Evolutionary conservation across 2,113 vertebrate species (phyloP).

Genomic region (Cephalophus harveyi): DNA sequence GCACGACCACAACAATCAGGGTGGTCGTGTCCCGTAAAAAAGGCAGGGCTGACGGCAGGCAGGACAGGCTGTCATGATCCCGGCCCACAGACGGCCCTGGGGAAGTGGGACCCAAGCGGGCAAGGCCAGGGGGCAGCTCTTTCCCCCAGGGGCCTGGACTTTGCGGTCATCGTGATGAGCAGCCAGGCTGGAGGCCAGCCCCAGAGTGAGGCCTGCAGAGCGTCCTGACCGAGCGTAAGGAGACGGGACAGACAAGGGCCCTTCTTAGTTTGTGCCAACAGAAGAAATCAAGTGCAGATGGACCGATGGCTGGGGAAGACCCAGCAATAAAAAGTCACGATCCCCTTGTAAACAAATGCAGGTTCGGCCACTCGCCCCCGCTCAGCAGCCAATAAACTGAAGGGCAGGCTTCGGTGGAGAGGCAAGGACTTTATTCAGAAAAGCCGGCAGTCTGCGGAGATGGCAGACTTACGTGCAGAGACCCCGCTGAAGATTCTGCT

Average conservation of each 20-base stretch:
- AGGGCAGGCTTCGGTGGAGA: not conserved
- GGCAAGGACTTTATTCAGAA: not conserved
- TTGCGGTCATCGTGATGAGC: accelerated
- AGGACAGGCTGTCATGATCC: not conserved
- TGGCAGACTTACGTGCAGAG: not conserved
- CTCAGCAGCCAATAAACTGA: not conserved
- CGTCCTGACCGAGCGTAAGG: not conserved
- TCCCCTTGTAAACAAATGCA: not conserved
- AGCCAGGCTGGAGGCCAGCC: not conserved
- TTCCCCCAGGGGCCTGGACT: not conserved
- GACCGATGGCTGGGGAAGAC: not conserved
- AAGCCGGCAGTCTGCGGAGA: not conserved
- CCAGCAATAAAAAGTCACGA: not conserved
- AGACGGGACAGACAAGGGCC: not conserved
- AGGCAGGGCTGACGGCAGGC: not conserved
- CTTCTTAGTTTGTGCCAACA: not conserved
- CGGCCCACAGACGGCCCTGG: accelerated
- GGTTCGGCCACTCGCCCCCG: accelerated
- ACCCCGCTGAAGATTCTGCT: not conserved
- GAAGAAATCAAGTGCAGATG: not conserved
- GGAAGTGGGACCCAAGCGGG: too few relatives aligned
- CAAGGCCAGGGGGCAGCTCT: accelerated
- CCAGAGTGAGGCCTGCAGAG: too few relatives aligned
- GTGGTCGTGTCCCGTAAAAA: not conserved
- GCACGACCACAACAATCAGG: accelerated